phyloP scores from a whole-genome alignment of 1,140 invertebrate genomes.

The Homalodisca vitripennis region DNA sequence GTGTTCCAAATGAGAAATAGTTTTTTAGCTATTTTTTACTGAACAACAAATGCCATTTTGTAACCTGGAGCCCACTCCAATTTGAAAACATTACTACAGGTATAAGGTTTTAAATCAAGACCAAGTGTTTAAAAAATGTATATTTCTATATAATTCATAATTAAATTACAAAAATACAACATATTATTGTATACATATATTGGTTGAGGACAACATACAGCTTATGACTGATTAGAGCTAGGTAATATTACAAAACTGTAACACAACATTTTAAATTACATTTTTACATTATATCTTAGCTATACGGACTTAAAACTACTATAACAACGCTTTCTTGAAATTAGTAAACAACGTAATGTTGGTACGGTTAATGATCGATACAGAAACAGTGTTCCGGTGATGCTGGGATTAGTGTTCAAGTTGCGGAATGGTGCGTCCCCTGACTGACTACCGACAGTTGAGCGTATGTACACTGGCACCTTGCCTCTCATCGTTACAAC shows the following conservation, averaged over 20 bases:
- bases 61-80: no score
- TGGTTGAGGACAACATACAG: neutral
- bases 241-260: slow-evolving; percentile 18
- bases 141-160: slow-evolving; percentile 3
- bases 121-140: slow-evolving; percentile 4
- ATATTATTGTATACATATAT: slow-evolving; percentile 19
- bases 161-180: slow-evolving; percentile 23
- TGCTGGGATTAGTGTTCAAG: no score
- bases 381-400: no score
- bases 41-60: no score
- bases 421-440: neutral
- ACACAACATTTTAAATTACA: slow-evolving; percentile 25
- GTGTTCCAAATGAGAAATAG: no score
- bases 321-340: slow-evolving; percentile 7
- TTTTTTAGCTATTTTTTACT: no score
- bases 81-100: no score
- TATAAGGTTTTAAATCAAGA: no score
- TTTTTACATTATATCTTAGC: slow-evolving; percentile 21
- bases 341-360: slow-evolving; percentile 2
- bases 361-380: no score
- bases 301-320: slow-evolving; percentile 15
- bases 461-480: slow-evolving; percentile 24
- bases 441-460: neutral
- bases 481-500: slow-evolving; percentile 25
- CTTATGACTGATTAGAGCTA: neutral